phyloP scores from a whole-genome alignment of 2,888 invertebrate species.

The Sepiola atlantica region DNA sequence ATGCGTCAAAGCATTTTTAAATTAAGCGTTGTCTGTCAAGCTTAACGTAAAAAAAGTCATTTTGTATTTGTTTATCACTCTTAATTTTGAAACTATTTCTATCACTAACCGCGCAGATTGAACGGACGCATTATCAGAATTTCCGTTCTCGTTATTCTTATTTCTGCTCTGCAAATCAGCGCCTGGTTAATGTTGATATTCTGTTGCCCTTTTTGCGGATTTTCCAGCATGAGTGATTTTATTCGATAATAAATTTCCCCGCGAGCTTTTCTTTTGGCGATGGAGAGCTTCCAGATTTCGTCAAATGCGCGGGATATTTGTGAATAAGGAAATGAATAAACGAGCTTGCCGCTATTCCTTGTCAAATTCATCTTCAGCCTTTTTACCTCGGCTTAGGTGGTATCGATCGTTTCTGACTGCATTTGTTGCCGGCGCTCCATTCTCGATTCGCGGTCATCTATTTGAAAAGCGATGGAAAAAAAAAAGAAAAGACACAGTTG shows the following conservation, averaged over 20 bases:
- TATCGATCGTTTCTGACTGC: background rate
- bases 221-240: background rate
- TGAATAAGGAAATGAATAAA: background rate
- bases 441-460: background rate
- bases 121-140: too few species aligned
- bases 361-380: background rate
- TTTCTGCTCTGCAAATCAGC: background rate
- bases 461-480: background rate
- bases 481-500: too few species aligned
- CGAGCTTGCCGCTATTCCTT: background rate
- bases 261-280: background rate
- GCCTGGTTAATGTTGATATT: background rate
- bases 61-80: too few species aligned
- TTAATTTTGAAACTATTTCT: too few species aligned
- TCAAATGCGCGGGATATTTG: background rate
- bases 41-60: too few species aligned
- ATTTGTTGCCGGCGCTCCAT: background rate
- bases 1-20: too few species aligned
- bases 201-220: background rate
- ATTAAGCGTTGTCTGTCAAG: too few species aligned
- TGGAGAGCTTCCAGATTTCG: background rate
- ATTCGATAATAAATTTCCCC: background rate
- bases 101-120: too few species aligned
- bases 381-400: background rate
- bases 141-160: too few species aligned